A percentile compares a stretch with the other conserved stretches of the same genome.
Evolutionary conservation across 1,140 invertebrate species (phyloP).

Genomic region (Atta cephalotes): DNA sequence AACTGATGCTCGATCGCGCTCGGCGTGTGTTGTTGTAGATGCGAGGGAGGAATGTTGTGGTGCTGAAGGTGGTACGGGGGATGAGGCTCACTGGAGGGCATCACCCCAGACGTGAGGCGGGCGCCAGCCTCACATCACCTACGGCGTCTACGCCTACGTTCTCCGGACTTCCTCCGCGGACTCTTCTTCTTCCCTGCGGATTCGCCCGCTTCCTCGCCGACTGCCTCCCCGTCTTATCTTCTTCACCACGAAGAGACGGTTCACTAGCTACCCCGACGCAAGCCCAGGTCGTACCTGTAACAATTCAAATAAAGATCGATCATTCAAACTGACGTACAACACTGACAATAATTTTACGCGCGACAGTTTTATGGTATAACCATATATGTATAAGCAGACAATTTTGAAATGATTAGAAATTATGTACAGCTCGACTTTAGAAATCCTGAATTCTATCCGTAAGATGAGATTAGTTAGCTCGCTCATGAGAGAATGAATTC

Average conservation of each 20-base stretch:
- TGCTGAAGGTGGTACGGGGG: slow-evolving; percentile 85
- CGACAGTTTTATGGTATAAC: neutral
- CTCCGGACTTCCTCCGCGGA: slow-evolving; percentile 74
- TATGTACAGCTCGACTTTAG: neutral
- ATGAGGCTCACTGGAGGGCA: slow-evolving; percentile 86
- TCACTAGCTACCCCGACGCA: slow-evolving; percentile 83
- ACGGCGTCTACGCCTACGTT: slow-evolving; percentile 80
- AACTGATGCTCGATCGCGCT: slow-evolving; percentile 83
- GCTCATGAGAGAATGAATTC: slow-evolving; percentile 38
- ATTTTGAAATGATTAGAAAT: neutral
- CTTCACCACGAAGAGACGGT: slow-evolving; percentile 76
- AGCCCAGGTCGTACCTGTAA: slow-evolving; percentile 85
- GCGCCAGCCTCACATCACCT: slow-evolving; percentile 86
- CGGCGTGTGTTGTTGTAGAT: slow-evolving; percentile 82
- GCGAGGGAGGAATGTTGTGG: slow-evolving; percentile 84
- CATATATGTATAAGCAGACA: neutral
- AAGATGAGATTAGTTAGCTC: slow-evolving; percentile 17
- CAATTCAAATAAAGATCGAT: slow-evolving; percentile 43
- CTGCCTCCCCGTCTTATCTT: slow-evolving; percentile 63
- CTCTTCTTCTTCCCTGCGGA: slow-evolving; percentile 67
- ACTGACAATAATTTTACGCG: neutral
- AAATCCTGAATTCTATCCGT: neutral
- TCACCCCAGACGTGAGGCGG: slow-evolving; percentile 86
- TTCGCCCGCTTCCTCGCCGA: slow-evolving; percentile 68
- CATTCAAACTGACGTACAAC: neutral